These are phyloP conservation scores for Cataglyphis albicans DNA, from an alignment of 2,888 invertebrate genomes.

Conservation along the genomic window DNA sequence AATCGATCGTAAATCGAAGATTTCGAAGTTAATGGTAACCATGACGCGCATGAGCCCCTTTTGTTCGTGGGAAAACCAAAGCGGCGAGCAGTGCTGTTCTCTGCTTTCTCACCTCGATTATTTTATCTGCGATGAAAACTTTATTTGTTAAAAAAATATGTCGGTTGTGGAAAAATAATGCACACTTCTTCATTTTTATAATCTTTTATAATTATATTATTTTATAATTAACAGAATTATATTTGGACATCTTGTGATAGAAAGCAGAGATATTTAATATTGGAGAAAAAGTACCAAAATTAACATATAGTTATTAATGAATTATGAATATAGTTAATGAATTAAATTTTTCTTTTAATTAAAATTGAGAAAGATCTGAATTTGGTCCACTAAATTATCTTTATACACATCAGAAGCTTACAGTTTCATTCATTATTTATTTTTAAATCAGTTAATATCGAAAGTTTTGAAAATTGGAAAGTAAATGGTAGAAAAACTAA, in stretches of 20 bases:
- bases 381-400: background rate
- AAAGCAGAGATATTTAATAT: background rate
- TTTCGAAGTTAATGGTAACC: conserved; percentile 76
- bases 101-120: conserved; percentile 18
- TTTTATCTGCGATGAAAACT: background rate
- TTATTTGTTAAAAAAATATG: background rate
- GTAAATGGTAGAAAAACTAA: background rate
- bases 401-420: background rate
- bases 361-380: background rate
- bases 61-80: conserved; percentile 65
- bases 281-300: too few relatives aligned
- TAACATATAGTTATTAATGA: background rate
- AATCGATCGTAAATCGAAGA: conserved; percentile 78
- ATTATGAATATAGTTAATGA: background rate
- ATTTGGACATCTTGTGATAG: background rate
- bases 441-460: background rate
- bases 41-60: conserved; percentile 47
- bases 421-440: background rate
- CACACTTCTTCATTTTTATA: background rate
- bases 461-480: background rate
- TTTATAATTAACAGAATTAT: too few relatives aligned
- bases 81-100: background rate
- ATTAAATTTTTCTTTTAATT: background rate
- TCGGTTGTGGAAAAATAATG: background rate
- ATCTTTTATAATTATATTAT: background rate